phyloP scores from a whole-genome alignment of 2,797 vertebrate genomes.

The Clamator glandarius region DNA sequence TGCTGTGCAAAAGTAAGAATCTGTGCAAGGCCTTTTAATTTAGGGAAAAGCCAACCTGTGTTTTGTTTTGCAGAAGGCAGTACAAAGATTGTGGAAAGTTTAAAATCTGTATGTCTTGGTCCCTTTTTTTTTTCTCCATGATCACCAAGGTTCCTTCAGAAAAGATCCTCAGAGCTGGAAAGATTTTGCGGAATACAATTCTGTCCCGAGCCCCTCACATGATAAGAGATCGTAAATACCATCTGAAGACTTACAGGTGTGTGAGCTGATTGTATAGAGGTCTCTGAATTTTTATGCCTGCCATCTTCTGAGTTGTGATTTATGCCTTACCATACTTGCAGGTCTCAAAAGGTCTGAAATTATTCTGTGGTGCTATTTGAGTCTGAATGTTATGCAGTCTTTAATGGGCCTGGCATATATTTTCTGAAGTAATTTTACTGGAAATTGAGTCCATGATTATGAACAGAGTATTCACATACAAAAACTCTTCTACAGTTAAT shows the following conservation, averaged over 20 bases:
- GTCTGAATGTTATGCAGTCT: constrained; percentile 29
- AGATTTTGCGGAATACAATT: constrained; percentile 89
- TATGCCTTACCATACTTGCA: background rate
- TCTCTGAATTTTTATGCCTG: constrained; percentile 14
- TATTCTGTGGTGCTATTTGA: constrained; percentile 36
- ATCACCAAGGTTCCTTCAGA: constrained; percentile 90
- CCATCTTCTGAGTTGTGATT: constrained; percentile 18
- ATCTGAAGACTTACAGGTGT: constrained; percentile 96
- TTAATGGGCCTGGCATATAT: constrained; percentile 45
- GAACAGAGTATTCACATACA: constrained; percentile 18
- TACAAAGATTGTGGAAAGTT: constrained; percentile 17
- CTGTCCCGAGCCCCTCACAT: constrained; percentile 93
- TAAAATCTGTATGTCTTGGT: constrained; percentile 40
- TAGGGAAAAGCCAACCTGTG: background rate
- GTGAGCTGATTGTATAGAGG: constrained; percentile 33
- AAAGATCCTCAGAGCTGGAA: constrained; percentile 92
- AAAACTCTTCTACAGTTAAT: constrained; percentile 23
- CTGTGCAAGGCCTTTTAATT: background rate
- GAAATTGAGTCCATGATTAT: constrained; percentile 46
- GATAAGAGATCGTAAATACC: constrained; percentile 98
- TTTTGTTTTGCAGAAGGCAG: constrained; percentile 44
- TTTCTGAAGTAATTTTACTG: constrained; percentile 58
- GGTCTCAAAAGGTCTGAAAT: constrained; percentile 31
- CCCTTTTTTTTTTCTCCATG: constrained; percentile 12
- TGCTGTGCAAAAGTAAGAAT: background rate